Percentiles rank a stretch among this genome's conserved stretches.
These are phyloP conservation scores for Zosterops japonicus DNA, from an alignment of 2,113 vertebrate genomes.

Conservation along the genomic window DNA sequence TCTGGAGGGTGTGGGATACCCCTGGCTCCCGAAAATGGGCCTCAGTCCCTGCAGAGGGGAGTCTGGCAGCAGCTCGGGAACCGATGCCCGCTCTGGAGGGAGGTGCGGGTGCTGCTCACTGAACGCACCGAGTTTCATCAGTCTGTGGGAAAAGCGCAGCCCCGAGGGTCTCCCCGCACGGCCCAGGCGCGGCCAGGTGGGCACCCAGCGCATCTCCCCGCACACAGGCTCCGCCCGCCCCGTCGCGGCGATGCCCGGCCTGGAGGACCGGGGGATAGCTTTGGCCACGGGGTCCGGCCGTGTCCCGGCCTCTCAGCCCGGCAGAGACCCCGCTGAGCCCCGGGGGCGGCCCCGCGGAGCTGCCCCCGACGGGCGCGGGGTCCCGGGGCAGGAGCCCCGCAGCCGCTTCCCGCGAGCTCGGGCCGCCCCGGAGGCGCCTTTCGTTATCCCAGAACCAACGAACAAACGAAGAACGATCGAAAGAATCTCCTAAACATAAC, in stretches of 20 bases:
- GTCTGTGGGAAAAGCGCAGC: rapidly evolving
- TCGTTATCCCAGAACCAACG: not conserved
- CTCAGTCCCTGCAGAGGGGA: not conserved
- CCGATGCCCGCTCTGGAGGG: rapidly evolving
- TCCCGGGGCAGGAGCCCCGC: not conserved
- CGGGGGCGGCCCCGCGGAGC: not conserved
- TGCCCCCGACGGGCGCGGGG: not conserved
- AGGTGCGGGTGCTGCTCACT: rapidly evolving
- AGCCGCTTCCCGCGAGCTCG: not conserved
- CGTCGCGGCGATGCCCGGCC: not conserved
- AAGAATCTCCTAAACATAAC: not conserved
- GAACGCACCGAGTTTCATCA: rapidly evolving
- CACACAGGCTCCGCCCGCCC: not conserved
- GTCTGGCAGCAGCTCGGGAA: not conserved
- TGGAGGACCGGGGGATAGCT: rapidly evolving
- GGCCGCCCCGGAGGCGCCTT: not conserved
- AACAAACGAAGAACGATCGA: not conserved
- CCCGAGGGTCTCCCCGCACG: not conserved
- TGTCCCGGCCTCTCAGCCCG: not conserved
- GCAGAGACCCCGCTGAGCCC: not conserved
- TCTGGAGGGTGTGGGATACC: rapidly evolving
- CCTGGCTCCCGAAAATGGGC: not conserved
- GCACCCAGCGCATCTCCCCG: not conserved
- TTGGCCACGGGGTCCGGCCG: not conserved
- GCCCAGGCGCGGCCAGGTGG: not conserved